A percentile compares a stretch with the other conserved stretches of the same genome.
Evolutionary conservation across 2,113 vertebrate species (phyloP).

Genomic region (Erythrocebus patas): DNA sequence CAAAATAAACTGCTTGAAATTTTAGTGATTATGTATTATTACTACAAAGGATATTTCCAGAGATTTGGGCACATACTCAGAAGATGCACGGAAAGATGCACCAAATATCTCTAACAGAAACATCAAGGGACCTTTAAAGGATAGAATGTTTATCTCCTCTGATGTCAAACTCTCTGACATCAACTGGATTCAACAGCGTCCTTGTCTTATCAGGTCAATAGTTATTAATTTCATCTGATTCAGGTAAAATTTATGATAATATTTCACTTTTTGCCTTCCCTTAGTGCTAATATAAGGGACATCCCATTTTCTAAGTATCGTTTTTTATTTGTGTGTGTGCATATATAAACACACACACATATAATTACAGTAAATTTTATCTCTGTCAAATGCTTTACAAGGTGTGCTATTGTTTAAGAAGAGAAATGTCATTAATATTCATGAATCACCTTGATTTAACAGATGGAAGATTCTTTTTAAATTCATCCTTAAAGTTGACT

Average conservation of each 20-base stretch:
- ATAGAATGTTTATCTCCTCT: neutral
- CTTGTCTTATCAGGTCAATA: neutral
- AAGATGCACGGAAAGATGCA: neutral
- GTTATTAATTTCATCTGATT: neutral
- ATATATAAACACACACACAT: no score
- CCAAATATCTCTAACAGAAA: neutral
- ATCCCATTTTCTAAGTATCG: neutral
- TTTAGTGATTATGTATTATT: constrained; percentile 21
- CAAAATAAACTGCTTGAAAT: constrained; percentile 32
- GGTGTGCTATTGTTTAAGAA: neutral
- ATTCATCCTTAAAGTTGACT: neutral
- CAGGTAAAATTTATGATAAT: neutral
- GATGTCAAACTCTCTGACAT: neutral
- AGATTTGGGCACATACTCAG: neutral
- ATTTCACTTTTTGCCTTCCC: neutral
- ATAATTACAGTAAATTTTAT: neutral
- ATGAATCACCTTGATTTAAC: constrained; percentile 21
- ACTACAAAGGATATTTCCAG: neutral
- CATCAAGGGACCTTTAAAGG: neutral
- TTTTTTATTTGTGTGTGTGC: neutral
- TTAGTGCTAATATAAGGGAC: neutral
- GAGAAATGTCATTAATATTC: neutral
- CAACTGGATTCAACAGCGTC: neutral
- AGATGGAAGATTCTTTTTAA: neutral
- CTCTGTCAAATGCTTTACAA: neutral